Evolutionary conservation across 2,888 invertebrate genomes (phyloP).

Genomic region (Drosophila meridiana): DNA sequence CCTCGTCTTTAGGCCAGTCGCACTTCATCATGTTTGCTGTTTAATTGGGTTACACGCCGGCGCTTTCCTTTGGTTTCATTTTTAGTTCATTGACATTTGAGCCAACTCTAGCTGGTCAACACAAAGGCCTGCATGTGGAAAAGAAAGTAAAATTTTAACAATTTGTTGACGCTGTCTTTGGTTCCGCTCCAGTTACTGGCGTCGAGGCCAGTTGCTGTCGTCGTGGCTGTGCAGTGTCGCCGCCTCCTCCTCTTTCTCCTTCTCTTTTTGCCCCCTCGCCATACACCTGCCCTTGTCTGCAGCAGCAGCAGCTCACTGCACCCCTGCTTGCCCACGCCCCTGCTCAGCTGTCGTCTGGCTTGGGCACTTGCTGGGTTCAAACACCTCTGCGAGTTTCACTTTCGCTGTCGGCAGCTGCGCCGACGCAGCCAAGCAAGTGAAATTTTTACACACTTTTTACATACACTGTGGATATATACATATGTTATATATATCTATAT

Average conservation of each 20-base stretch:
- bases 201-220: conserved; percentile 50
- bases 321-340: not conserved
- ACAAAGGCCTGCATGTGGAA: conserved; percentile 54
- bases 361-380: conserved; percentile 61
- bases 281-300: conserved; percentile 10
- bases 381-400: conserved; percentile 76
- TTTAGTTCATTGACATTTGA: conserved; percentile 71
- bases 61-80: conserved; percentile 64
- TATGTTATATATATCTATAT: not conserved
- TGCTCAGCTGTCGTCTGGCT: conserved; percentile 17
- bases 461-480: not conserved
- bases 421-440: conserved; percentile 62
- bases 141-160: conserved; percentile 72
- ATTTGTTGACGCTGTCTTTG: conserved; percentile 53
- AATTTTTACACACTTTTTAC: conserved; percentile 46
- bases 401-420: conserved; percentile 72
- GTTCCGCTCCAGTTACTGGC: conserved; percentile 75
- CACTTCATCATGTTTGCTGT: conserved; percentile 14
- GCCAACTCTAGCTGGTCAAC: conserved; percentile 16
- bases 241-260: not conserved
- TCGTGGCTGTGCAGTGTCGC: conserved; percentile 16
- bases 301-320: not conserved
- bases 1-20: conserved; percentile 12
- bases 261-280: too few species aligned
- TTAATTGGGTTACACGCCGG: conserved; percentile 56